These are phyloP conservation scores for Drosophila triauraria DNA, from an alignment of 1,140 invertebrate genomes.

Conservation along the genomic window DNA sequence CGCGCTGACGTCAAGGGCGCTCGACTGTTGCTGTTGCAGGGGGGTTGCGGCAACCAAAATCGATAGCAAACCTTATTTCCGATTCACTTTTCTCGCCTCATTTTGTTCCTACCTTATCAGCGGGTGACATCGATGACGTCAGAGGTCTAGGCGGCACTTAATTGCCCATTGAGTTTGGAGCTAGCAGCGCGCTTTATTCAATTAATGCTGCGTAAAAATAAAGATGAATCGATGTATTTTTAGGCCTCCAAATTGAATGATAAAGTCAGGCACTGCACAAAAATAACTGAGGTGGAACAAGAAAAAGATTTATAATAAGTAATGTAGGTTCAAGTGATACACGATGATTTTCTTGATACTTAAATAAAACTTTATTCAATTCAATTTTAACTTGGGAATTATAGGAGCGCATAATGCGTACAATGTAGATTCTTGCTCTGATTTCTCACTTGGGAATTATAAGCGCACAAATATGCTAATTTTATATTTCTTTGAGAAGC, in stretches of 20 bases:
- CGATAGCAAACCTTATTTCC: constrained; percentile 79
- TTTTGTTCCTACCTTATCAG: constrained; percentile 55
- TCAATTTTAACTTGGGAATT: too few species aligned
- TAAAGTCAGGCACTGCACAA: constrained; percentile 28
- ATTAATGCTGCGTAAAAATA: constrained; percentile 70
- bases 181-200: constrained; percentile 58
- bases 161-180: constrained; percentile 78
- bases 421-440: too few species aligned
- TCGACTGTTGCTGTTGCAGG: constrained; percentile 1
- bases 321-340: too few species aligned
- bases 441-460: too few species aligned
- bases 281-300: neutral
- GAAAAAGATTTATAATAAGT: neutral
- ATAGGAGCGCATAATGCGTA: too few species aligned
- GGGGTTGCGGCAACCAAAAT: constrained; percentile 43
- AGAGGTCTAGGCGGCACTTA: constrained; percentile 33
- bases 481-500: too few species aligned
- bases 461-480: too few species aligned
- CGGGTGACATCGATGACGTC: constrained; percentile 63
- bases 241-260: constrained; percentile 52
- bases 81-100: constrained; percentile 40
- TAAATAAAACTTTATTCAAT: too few species aligned
- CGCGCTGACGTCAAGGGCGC: constrained; percentile 63
- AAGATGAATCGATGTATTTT: constrained; percentile 46
- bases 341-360: too few species aligned